Evolutionary conservation across 2,797 vertebrate species (phyloP).

Genomic region (Aulostomus chinensis): DNA sequence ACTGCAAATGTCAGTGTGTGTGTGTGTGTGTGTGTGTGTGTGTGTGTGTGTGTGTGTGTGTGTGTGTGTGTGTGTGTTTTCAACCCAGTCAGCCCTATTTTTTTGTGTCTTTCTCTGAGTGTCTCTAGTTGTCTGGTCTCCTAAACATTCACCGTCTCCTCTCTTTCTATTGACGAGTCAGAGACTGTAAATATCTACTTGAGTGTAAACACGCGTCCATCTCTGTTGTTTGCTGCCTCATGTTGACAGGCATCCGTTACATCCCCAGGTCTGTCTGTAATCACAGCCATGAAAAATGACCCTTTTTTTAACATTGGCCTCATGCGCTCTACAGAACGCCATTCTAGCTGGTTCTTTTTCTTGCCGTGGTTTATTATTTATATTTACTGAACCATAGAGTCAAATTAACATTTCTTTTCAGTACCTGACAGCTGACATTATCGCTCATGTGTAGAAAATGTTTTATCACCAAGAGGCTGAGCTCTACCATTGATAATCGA

Average conservation of each 20-base stretch:
- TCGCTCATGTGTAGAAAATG: conserved; percentile 51
- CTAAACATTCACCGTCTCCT: conserved; percentile 8
- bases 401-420: conserved; percentile 52
- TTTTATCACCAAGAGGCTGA: conserved; percentile 46
- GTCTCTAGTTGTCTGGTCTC: conserved; percentile 11
- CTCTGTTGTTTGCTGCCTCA: too few relatives aligned
- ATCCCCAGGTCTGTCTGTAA: too few relatives aligned
- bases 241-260: conserved; percentile 44
- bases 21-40: conserved; percentile 12
- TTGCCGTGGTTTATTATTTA: conserved; percentile 52
- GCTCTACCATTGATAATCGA: conserved; percentile 34
- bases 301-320: too few relatives aligned
- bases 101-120: conserved; percentile 1
- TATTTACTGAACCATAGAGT: conserved; percentile 36
- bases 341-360: conserved; percentile 2
- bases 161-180: conserved; percentile 53
- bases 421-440: conserved; percentile 50
- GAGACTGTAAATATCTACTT: conserved; percentile 64
- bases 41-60: conserved; percentile 12
- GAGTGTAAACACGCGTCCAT: too few relatives aligned
- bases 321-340: too few relatives aligned
- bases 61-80: neutral
- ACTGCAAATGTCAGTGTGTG: conserved; percentile 78
- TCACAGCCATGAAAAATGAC: too few relatives aligned
- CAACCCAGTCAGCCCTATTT: conserved; percentile 19